Base-by-base conservation (phyloP, 1,140 invertebrate genomes). In the Telenomus remus region DNA sequence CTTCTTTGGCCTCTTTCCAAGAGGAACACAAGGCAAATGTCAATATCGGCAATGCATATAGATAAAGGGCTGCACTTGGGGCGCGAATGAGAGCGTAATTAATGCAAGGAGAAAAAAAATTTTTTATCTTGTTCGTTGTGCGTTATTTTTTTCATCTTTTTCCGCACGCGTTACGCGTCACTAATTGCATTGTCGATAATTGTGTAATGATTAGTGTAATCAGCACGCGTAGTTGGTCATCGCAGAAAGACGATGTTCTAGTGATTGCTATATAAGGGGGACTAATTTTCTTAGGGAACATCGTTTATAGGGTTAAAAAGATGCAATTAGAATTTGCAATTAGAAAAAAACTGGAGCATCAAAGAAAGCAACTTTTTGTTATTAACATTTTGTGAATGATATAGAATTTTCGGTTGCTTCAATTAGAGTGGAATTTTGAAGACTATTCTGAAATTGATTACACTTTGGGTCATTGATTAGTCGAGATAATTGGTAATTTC, bases 41-140 rank as follows among this genome's bases (percentile, higher is more conserved):
- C 85, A 84, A 82, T 85, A 84, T 84, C 81, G 82, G 69, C 80
- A 76, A 80, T 82, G 80, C 80, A 78, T 84, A 27, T 27, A 77
- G 79, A 69, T 74, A 79, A 79, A 84, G 79, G 65, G 50, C 63
- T 61, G 70, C 76, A 79, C 77, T 77, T 80, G 66, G 78, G 82
- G 84, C 80, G 84, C 79, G 83, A 87, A 87, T 84, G 84, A 85
- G 86, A 76, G 85, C 86, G 84, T 86, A 84, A 87, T 87, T 87
- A 87, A 87, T 85, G 79, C 75, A 78, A 76, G 66, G 66, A 80
- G 73, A 54, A 63, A 65, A 61, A 48, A 61, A 54, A 59, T n/a
- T n/a, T n/a, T n/a, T n/a, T n/a, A 57, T 39, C 13, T 48, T 44
- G 9, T 51, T 66, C 61, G 34, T 35, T 60, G 13, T 64, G 56